A percentile compares a stretch with the other conserved stretches of the same genome.
phyloP scores from a whole-genome alignment of 2,113 vertebrate genomes.

The Hydrochoerus hydrochaeris region DNA sequence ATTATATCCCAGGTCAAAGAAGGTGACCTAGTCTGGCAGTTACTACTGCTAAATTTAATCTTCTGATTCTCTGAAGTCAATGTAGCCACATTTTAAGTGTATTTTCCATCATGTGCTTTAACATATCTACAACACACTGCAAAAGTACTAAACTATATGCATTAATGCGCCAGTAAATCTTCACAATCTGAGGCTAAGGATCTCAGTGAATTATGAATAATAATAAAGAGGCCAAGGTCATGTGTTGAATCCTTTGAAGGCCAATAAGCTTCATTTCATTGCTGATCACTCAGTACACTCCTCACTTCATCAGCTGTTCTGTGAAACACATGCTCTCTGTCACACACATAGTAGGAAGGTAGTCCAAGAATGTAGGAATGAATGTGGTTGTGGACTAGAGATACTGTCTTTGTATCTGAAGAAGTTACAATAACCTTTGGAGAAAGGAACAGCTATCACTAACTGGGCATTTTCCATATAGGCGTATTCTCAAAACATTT shows the following conservation, averaged over 20 bases:
- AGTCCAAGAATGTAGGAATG: background rate
- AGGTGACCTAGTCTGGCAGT: constrained; percentile 42
- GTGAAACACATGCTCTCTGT: background rate
- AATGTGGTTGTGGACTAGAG: background rate
- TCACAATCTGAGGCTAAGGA: background rate
- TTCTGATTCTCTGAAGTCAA: constrained; percentile 5
- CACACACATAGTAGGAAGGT: background rate
- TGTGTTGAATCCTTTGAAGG: background rate
- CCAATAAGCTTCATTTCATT: background rate
- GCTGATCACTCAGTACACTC: background rate
- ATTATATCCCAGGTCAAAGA: constrained; percentile 65
- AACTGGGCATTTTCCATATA: background rate
- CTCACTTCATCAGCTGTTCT: background rate
- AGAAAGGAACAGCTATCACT: background rate
- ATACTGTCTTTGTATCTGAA: background rate
- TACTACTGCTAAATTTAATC: constrained; percentile 47
- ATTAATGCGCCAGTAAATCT: background rate
- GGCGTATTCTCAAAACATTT: background rate
- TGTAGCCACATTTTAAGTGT: background rate
- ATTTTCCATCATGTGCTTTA: constrained; percentile 7
- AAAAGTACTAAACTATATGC: background rate
- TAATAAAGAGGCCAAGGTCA: background rate
- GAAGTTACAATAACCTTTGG: background rate
- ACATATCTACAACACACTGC: background rate
- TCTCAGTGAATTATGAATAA: background rate